A percentile compares a stretch with the other conserved stretches of the same genome.
Evolutionary conservation across 2,797 vertebrate species (phyloP).

Genomic region (Falco naumanni): DNA sequence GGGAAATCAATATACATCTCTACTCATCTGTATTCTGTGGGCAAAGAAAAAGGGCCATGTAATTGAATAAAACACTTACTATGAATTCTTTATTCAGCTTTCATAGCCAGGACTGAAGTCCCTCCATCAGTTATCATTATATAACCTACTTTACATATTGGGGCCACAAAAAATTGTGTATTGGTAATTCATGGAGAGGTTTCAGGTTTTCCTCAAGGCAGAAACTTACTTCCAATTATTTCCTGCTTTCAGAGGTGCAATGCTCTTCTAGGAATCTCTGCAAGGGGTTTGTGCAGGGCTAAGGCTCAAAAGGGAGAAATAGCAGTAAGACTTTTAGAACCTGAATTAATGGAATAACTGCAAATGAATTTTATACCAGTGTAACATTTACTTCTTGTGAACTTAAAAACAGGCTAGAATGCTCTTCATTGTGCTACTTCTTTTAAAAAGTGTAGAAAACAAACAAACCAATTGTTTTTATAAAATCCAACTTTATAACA

Average conservation of each 20-base stretch:
- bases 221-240: neutral
- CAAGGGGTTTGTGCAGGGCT: neutral
- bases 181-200: neutral
- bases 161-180: neutral
- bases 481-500: conserved; percentile 19
- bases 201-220: neutral
- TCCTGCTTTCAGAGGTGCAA: neutral
- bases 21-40: neutral
- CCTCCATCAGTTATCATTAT: neutral
- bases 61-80: neutral
- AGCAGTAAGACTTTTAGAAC: neutral
- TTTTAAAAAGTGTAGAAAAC: neutral
- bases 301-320: neutral
- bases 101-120: neutral
- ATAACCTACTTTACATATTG: neutral
- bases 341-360: neutral
- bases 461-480: conserved; percentile 18
- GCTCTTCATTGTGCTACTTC: neutral
- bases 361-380: neutral
- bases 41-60: neutral
- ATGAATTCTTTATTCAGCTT: neutral
- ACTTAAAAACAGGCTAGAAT: neutral
- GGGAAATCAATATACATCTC: conserved; percentile 1
- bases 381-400: neutral
- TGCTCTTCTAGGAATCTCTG: neutral